Evolutionary conservation across 2,888 invertebrate species (phyloP), one percentile per base, ranked within the genome.

Genomic region (Ferdinandea cuprea): DNA sequence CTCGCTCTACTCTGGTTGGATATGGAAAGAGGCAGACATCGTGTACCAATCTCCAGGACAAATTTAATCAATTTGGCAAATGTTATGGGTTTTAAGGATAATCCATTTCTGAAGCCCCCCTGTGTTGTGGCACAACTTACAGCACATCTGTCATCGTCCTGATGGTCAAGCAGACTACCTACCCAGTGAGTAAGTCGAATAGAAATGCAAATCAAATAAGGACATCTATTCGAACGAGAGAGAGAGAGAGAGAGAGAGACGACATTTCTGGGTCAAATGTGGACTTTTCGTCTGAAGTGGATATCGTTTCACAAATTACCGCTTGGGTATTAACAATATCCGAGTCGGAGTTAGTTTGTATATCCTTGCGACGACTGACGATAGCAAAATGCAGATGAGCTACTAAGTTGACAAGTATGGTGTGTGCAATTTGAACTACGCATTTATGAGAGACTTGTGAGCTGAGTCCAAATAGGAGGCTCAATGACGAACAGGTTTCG

Each of bases 61-160:
- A 77, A 83, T 83, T 83, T 83, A 83, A 83, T 83, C 83, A 83
- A 78, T 83, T 83, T 77, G 19, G 68, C 56, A 61, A 83, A 78
- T 83, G 78, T 73, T 78, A 78, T 83, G 78, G 78, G 73, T 78
- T 83, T 78, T 54, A 52, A 50, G 83, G 83, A 78, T 78, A 73
- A 77, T 83, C 83, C 78, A 72, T 78, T 83, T 83, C 19, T 66
- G 61, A 72, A 77, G 77, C 50, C 66, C 66, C 50, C 66, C 66
- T 25, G 3, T 66, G 52, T 66, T 77, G 61, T 74, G 74, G 68
- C 32, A 42, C 54, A 74, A 74, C 42, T 69, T 74, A 80, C 77
- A 71, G 52, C 48, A 58, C 40, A 52, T 59, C 61, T 19, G 37
- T 61, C 52, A 9, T 63, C 35, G 25, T 44, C 15, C n/a, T 8